Evolutionary conservation across 2,797 vertebrate species (phyloP).

Genomic region (Euthynnus affinis): DNA sequence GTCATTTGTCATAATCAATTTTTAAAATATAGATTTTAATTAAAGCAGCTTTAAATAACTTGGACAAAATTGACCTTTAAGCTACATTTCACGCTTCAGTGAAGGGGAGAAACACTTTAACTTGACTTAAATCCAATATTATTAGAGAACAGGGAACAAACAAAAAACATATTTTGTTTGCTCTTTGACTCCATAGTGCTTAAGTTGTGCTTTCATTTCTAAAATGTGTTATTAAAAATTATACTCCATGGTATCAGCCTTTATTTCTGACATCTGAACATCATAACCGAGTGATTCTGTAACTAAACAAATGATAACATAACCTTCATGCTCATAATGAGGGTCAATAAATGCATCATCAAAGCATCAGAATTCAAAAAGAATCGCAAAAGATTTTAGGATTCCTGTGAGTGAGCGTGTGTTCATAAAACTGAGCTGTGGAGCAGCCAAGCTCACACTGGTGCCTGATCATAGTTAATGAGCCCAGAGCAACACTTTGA

Average conservation of each 20-base stretch:
- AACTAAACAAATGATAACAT: no score
- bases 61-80: no score
- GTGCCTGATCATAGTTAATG: slow-evolving; percentile 1
- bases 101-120: no score
- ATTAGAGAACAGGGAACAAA: no score
- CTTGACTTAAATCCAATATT: no score
- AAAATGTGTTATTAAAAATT: background rate
- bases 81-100: no score
- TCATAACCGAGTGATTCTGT: background rate
- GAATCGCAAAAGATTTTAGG: background rate
- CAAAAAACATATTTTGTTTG: background rate
- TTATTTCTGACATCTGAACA: slow-evolving; percentile 3
- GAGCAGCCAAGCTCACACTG: background rate
- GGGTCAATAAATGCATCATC: background rate
- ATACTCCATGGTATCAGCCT: background rate
- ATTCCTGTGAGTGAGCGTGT: background rate
- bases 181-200: background rate
- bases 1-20: no score
- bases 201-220: background rate
- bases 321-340: background rate
- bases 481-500: slow-evolving; percentile 14
- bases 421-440: background rate
- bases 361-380: background rate
- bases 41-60: no score
- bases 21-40: no score